Percentiles rank a stretch among this genome's conserved stretches.
These are phyloP conservation scores for Alentia gelatinosa DNA, from an alignment of 2,888 invertebrate genomes.

Conservation along the genomic window DNA sequence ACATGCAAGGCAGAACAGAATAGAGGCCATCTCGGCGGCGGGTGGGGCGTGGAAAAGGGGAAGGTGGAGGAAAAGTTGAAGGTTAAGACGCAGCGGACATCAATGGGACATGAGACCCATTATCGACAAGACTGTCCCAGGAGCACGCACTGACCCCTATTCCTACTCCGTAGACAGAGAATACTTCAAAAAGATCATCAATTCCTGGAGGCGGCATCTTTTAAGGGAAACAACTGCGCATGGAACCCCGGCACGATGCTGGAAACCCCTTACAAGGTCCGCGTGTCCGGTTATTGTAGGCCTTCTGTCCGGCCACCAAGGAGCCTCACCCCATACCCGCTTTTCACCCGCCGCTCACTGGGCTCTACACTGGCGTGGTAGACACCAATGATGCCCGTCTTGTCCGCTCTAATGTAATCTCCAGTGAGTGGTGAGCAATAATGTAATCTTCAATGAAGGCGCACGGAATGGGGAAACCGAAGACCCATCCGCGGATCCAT, in stretches of 20 bases:
- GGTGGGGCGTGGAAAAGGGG: neutral
- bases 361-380: neutral
- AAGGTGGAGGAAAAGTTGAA: constrained; percentile 29
- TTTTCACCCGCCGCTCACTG: too few relatives aligned
- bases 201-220: constrained; percentile 31
- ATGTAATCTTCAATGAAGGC: neutral
- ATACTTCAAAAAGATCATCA: constrained; percentile 48
- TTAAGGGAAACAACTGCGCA: neutral
- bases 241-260: neutral
- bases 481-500: neutral
- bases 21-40: neutral
- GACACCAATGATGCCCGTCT: neutral
- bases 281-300: neutral
- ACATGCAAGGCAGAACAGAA: neutral
- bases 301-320: neutral
- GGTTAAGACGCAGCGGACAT: constrained; percentile 18
- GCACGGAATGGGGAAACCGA: neutral
- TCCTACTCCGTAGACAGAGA: neutral
- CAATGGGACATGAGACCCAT: neutral
- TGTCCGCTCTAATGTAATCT: neutral
- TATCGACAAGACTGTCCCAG: constrained; percentile 11
- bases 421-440: neutral
- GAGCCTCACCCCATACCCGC: neutral
- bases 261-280: neutral
- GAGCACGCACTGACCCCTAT: neutral